A percentile compares a stretch with the other conserved stretches of the same genome.
These are phyloP conservation scores for Mustela erminea DNA, from an alignment of 2,797 vertebrate genomes.

Conservation along the genomic window DNA sequence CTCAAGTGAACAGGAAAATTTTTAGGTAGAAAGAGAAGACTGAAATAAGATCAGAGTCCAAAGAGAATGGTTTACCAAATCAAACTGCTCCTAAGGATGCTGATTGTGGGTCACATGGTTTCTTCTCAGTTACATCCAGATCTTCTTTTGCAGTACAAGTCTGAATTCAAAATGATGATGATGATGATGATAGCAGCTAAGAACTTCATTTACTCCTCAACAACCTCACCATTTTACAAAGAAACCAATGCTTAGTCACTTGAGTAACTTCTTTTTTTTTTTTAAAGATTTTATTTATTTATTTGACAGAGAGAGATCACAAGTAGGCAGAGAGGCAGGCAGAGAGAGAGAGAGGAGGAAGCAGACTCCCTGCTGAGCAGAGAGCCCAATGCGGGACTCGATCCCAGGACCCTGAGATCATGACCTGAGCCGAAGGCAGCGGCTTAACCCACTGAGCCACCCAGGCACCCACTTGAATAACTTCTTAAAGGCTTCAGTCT, in stretches of 20 bases:
- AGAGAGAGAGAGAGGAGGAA: no score
- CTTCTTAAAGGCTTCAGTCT: background rate
- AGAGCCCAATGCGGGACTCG: no score
- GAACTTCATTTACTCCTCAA: background rate
- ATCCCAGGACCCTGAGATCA: no score
- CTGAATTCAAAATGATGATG: background rate
- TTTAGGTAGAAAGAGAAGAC: slow-evolving; percentile 28
- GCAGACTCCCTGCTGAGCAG: no score
- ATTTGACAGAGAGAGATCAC: no score
- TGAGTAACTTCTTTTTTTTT: slow-evolving; percentile 32
- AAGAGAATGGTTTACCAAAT: background rate
- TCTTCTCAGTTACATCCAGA: background rate
- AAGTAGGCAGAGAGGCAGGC: no score
- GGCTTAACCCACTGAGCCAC: no score
- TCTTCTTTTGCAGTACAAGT: background rate
- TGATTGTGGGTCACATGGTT: background rate
- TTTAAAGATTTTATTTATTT: no score
- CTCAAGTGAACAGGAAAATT: background rate
- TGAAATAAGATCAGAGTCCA: background rate
- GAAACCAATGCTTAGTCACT: background rate
- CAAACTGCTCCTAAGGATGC: background rate
- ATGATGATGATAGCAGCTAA: background rate
- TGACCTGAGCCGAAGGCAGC: no score
- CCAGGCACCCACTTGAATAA: background rate
- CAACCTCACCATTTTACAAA: slow-evolving; percentile 9